Evolutionary conservation across 2,888 invertebrate genomes (phyloP), one percentile per base, ranked within the genome.

Genomic region (Glaucopsyche alexis): DNA sequence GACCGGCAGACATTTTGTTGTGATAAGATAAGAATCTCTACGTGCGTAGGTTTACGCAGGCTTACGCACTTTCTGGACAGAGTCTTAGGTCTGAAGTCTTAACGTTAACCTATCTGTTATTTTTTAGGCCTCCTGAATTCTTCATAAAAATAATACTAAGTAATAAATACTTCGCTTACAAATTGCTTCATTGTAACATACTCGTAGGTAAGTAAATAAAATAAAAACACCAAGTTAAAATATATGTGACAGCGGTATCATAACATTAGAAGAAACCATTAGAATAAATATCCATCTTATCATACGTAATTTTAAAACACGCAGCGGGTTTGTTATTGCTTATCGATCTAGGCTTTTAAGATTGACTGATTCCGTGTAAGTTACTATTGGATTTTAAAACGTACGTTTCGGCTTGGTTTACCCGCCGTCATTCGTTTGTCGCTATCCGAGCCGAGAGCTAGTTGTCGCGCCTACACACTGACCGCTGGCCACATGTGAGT

Each of bases 381-480:
- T 75, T 47, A 49, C 70, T 72, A 67, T 66, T 73, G 71, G 73
- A 71, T 69, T 71, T 52, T 60, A 42, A 71, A 52, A 74, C 73
- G 74, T 72, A 72, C 73, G 66, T 73, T 74, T 72, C 76, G 75
- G 73, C 72, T 73, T 71, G 71, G 72, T 66, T 64, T 77, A 74
- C 73, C 72, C 52, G 16, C 52, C 38, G 73, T 72, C 76, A 77
- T 75, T 77, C 75, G 76, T 74, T 73, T 52, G 71, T 73, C 74
- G 76, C 55, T 66, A 71, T 71, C 73, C 76, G 75, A 19, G 47
- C 75, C 72, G 75, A 73, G 74, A 73, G 75, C 71, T 38, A 70
- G 72, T 74, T 72, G 74, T 40, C 49, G 72, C 72, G 73, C 66
- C 74, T 66, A 72, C 64, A 49, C 47, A 70, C 50, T 65, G 71